Percentiles rank a stretch among this genome's conserved stretches.
These are phyloP conservation scores for Nymphalis polychloros DNA, from an alignment of 2,888 invertebrate genomes.

Conservation along the genomic window DNA sequence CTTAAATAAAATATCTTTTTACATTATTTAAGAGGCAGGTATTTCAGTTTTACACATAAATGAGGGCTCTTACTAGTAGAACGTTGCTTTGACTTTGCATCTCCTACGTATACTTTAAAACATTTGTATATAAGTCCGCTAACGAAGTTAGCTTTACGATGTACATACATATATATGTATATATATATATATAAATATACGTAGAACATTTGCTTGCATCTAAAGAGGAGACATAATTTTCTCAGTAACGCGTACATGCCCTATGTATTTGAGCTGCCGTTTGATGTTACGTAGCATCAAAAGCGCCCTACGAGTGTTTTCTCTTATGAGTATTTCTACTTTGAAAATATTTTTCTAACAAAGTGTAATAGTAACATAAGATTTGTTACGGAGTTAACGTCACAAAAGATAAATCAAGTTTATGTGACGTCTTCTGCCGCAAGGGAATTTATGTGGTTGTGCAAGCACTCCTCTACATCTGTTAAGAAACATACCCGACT, in stretches of 20 bases:
- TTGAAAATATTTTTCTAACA: constrained; percentile 45
- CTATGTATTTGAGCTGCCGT: constrained; percentile 32
- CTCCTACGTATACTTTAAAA: background rate
- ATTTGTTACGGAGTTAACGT: constrained; percentile 71
- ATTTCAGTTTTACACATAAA: too few relatives aligned
- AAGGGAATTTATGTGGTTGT: constrained; percentile 70
- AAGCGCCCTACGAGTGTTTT: constrained; percentile 34
- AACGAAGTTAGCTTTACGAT: constrained; percentile 19
- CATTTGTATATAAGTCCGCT: background rate
- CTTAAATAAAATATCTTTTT: too few relatives aligned
- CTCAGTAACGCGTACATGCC: constrained; percentile 26
- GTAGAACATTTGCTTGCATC: constrained; percentile 10
- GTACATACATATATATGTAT: constrained; percentile 8
- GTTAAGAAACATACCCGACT: constrained; percentile 37
- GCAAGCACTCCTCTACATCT: constrained; percentile 54
- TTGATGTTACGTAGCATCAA: constrained; percentile 40
- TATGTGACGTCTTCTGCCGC: constrained; percentile 75
- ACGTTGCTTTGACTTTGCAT: background rate
- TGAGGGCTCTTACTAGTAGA: background rate
- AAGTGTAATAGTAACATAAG: constrained; percentile 55
- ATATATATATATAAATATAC: background rate
- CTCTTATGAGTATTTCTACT: constrained; percentile 35
- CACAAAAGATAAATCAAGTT: constrained; percentile 77
- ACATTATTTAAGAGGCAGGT: too few relatives aligned
- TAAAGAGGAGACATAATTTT: constrained; percentile 27